A percentile compares a stretch with the other conserved stretches of the same genome.
Evolutionary conservation across 2,888 invertebrate genomes (phyloP).

Genomic region (Himalopsyche kuldschensis): DNA sequence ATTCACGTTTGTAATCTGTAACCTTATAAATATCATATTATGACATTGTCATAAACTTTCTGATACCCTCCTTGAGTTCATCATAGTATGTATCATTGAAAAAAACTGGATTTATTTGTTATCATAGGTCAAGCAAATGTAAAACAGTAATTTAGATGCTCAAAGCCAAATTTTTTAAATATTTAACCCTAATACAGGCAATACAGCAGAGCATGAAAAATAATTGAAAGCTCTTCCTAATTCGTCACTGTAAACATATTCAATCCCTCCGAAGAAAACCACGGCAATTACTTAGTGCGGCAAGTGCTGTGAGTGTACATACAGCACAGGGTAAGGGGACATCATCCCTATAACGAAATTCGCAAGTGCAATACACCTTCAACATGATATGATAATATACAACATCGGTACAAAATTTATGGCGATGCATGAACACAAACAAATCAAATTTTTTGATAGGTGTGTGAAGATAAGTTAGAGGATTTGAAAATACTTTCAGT

Average conservation of each 20-base stretch:
- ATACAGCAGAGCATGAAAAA: no score
- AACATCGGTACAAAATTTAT: slow-evolving; percentile 17
- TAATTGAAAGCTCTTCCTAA: neutral
- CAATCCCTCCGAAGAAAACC: slow-evolving; percentile 24
- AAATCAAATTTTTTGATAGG: slow-evolving; percentile 25
- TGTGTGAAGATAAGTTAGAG: neutral
- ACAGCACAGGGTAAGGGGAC: neutral
- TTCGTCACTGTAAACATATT: neutral
- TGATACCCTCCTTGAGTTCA: no score
- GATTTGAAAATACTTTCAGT: neutral
- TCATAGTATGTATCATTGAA: no score
- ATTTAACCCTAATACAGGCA: no score
- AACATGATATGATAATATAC: neutral
- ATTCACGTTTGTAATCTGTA: no score
- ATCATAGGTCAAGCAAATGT: no score
- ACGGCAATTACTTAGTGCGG: slow-evolving; percentile 37
- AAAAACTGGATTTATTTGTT: no score
- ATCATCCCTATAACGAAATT: neutral
- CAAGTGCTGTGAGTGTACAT: neutral
- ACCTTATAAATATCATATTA: no score
- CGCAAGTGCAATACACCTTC: neutral
- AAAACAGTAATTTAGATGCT: no score
- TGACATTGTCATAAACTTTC: no score
- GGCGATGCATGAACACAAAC: slow-evolving; percentile 33
- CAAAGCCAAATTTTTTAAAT: no score